Conservation (phyloP, 2,888 invertebrate species). For the Gnatocerus cornutus region DNA sequence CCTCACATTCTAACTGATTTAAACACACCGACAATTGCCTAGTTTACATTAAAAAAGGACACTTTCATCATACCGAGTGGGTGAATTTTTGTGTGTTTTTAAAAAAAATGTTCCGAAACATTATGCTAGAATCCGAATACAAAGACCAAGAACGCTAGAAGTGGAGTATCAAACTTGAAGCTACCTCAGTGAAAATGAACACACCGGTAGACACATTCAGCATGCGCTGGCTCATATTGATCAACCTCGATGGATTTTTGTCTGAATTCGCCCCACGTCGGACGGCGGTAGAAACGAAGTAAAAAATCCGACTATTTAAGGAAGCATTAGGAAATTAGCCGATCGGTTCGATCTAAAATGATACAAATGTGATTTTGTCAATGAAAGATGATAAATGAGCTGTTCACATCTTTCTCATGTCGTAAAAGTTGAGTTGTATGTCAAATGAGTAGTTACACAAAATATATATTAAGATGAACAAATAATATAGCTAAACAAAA, state of each 20-base stretch:
- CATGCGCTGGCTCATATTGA: constrained; percentile 43
- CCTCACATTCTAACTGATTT: not conserved
- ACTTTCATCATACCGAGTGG: constrained; percentile 19
- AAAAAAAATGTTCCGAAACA: not conserved
- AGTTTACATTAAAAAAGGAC: constrained; percentile 29
- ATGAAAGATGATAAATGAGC: no score
- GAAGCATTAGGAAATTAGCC: no score
- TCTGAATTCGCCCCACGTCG: constrained; percentile 17
- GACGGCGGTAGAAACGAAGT: not conserved
- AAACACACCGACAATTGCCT: not conserved
- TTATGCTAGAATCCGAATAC: not conserved
- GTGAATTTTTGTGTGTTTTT: not conserved
- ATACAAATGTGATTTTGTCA: no score
- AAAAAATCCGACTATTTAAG: no score
- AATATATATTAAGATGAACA: no score
- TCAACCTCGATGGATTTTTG: constrained; percentile 21
- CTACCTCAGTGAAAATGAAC: constrained; percentile 13
- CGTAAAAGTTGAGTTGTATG: no score
- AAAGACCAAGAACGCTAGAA: constrained; percentile 36
- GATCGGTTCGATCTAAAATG: no score
- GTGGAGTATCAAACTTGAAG: constrained; percentile 19
- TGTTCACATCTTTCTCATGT: no score
- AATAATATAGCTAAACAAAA: no score
- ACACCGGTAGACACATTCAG: constrained; percentile 15
- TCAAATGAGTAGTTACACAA: no score